A percentile compares a stretch with the other conserved stretches of the same genome.
Conservation (phyloP, 2,113 vertebrate species). For the Melanocharis versteri region DNA sequence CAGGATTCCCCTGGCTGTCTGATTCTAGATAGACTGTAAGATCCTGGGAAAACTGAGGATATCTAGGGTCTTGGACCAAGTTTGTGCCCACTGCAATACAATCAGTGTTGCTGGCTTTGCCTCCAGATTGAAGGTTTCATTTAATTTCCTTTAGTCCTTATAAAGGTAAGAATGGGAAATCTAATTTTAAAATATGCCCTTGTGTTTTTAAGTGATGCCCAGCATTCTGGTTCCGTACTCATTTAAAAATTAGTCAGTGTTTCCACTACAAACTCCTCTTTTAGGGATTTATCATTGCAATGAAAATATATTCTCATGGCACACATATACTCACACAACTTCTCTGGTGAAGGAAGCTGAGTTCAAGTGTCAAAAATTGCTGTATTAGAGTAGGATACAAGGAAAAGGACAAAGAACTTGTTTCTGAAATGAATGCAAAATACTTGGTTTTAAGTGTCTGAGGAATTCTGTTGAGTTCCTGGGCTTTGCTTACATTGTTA, state of each 20-base stretch:
- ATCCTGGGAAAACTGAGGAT: neutral
- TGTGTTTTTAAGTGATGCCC: neutral
- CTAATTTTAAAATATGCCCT: neutral
- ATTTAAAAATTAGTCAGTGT: neutral
- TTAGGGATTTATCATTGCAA: neutral
- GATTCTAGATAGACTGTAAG: neutral
- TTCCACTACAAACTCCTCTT: neutral
- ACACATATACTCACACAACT: neutral
- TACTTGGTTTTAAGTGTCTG: neutral
- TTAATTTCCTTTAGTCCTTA: neutral
- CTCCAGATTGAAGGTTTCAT: neutral
- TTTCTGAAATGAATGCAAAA: neutral
- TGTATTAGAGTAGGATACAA: neutral
- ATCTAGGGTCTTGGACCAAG: neutral
- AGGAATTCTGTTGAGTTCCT: neutral
- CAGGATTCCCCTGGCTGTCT: constrained; percentile 2
- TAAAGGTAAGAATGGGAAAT: neutral
- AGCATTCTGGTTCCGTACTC: neutral
- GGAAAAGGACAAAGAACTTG: neutral
- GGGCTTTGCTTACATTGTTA: neutral
- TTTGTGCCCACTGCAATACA: neutral
- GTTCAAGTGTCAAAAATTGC: neutral
- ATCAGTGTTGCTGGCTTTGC: neutral
- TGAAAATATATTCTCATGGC: neutral
- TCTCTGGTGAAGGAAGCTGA: neutral